Evolutionary conservation across 2,888 invertebrate genomes (phyloP).

Genomic region (Atethmia centrago): DNA sequence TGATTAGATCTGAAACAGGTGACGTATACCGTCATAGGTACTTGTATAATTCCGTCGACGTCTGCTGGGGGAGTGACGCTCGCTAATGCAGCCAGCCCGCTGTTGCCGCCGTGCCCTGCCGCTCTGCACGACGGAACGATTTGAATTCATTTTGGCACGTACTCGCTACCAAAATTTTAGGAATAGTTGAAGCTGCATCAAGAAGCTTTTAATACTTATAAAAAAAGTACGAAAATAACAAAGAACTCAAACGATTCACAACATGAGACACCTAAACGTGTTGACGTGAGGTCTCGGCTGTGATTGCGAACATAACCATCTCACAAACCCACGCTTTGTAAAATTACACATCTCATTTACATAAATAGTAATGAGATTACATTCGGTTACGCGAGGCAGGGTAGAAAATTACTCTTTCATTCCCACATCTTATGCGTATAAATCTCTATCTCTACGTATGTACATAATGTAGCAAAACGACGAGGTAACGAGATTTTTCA

Average conservation of each 20-base stretch:
- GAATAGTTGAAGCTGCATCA: constrained; percentile 19
- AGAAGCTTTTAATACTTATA: not conserved
- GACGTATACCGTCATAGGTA: constrained; percentile 24
- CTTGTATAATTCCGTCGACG: constrained; percentile 29
- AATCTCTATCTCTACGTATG: constrained; percentile 69
- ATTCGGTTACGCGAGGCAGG: constrained; percentile 67
- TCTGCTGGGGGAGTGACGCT: constrained; percentile 54
- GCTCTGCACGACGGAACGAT: constrained; percentile 52
- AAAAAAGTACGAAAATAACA: not conserved
- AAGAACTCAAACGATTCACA: constrained; percentile 18
- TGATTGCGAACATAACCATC: constrained; percentile 53
- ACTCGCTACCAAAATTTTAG: constrained; percentile 44
- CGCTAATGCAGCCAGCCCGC: constrained; percentile 61
- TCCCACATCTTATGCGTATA: constrained; percentile 73
- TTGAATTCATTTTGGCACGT: constrained; percentile 68
- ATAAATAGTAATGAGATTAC: constrained; percentile 70
- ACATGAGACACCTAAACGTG: constrained; percentile 8
- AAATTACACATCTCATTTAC: constrained; percentile 66
- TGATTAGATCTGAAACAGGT: constrained; percentile 51
- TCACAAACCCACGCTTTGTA: constrained; percentile 58
- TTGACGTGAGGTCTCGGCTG: constrained; percentile 43
- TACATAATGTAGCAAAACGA: constrained; percentile 77
- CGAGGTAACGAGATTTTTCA: constrained; percentile 83
- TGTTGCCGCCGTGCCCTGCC: constrained; percentile 39
- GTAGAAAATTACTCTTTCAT: constrained; percentile 75